Evolutionary conservation across 2,888 invertebrate species (phyloP), one percentile per base, ranked within the genome.

Genomic region (Drosophila cyrtoloma): DNA sequence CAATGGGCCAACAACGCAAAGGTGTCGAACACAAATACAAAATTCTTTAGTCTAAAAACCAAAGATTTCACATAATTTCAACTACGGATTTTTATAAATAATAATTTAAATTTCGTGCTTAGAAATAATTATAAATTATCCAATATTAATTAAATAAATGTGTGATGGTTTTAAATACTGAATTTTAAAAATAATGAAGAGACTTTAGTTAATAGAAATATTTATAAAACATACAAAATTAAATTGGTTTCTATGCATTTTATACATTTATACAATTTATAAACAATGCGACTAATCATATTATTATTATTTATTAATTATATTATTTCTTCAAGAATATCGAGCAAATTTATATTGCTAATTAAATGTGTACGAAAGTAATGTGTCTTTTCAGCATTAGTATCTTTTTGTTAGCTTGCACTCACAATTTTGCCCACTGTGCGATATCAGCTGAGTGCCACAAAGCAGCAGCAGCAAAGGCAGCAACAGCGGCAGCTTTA

Each of bases 401-500:
- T 42, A 5, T 42, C 0, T n/a, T 22, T 28, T 51, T 47, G 19
- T 1, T 28, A 16, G 5, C 9, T 26, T 5, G 9, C n/a, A 1
- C 1, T 22, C 47, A 4, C 22, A 26, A 14, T 71, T 42, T 28
- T 16, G 37, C 28, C 77, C 79, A 77, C 74, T 60, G 82, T 78
- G 55, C 82, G 9, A 19, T 37, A 44, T 71, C 81, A 81, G 77
- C 77, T 79, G 79, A 73, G 63, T 32, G 51, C 51, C 58, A 57
- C 59, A 26, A 44, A 58, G 26, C 75, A 16, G 37, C 37, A 37
- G 37, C 37, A 37, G 2, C 16, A 35, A 5, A 16, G 62, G 71
- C 56, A 28, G 28, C 61, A n/a, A 7, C 39, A 55, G 59, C 80
- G 71, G 78, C 84, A 82, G 79, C 87, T 82, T 86, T 86, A 90